Conservation (phyloP, 1,140 invertebrate genomes). For the Ips typographus region DNA sequence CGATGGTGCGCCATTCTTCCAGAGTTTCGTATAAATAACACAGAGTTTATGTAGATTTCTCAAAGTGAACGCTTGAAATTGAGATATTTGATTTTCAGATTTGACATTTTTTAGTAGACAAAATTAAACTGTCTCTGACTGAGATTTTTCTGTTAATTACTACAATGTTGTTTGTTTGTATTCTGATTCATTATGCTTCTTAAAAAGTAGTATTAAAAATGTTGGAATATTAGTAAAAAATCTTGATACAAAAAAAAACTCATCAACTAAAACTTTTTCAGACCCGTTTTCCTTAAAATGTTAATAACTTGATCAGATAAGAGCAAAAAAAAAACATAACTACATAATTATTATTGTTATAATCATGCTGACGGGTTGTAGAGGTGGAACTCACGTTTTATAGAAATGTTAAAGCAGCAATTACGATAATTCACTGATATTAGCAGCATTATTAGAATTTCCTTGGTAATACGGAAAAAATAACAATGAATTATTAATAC, state of each 20-base stretch:
- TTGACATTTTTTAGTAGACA: too few relatives aligned
- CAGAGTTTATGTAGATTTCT: slow-evolving; percentile 5
- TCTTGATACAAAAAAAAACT: too few relatives aligned
- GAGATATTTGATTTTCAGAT: background rate
- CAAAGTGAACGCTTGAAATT: background rate
- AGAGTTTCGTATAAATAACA: slow-evolving; percentile 7
- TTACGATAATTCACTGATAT: slow-evolving; percentile 4
- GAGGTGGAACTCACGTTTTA: background rate
- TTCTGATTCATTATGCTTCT: background rate
- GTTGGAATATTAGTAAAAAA: background rate
- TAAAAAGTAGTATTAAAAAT: too few relatives aligned
- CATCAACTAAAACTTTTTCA: too few relatives aligned
- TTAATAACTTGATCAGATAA: too few relatives aligned
- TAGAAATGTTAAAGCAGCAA: background rate
- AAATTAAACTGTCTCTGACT: too few relatives aligned
- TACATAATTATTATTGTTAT: background rate
- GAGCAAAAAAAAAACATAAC: too few relatives aligned
- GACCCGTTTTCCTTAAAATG: too few relatives aligned
- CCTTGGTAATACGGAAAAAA: slow-evolving; percentile 3
- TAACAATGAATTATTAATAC: slow-evolving; percentile 12
- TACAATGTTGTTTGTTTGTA: background rate
- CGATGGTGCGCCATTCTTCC: background rate
- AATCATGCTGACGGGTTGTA: background rate
- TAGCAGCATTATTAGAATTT: background rate
- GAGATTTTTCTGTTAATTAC: background rate